A percentile compares a stretch with the other conserved stretches of the same genome.
These are phyloP conservation scores for Macaria notata DNA, from an alignment of 2,888 invertebrate species.

Conservation along the genomic window DNA sequence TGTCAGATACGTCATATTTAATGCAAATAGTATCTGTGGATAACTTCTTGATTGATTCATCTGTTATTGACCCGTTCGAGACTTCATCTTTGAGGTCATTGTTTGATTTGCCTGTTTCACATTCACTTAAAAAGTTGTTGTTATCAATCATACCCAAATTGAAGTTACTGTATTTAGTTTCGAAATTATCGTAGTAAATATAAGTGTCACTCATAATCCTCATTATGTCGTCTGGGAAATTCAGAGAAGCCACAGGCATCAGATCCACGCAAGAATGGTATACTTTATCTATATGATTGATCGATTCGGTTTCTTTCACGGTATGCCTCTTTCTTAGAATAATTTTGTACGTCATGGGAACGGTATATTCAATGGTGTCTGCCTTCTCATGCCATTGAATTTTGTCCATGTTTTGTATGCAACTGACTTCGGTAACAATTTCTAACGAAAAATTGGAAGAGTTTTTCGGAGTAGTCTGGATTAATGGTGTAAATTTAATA, in stretches of 20 bases:
- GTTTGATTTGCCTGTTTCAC: no score
- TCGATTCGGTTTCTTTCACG: slow-evolving; percentile 13
- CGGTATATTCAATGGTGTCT: slow-evolving; percentile 54
- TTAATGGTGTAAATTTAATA: slow-evolving; percentile 61
- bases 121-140: no score
- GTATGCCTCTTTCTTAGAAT: slow-evolving; percentile 49
- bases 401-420: slow-evolving; percentile 59
- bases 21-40: no score
- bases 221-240: slow-evolving; percentile 41
- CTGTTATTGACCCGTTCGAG: no score
- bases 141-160: no score
- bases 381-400: slow-evolving; percentile 55
- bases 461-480: slow-evolving; percentile 45
- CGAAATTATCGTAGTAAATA: slow-evolving; percentile 27
- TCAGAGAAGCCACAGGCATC: slow-evolving; percentile 20
- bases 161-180: no score
- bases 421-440: slow-evolving; percentile 63
- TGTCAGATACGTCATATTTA: no score
- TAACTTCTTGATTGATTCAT: no score
- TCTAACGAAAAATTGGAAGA: slow-evolving; percentile 58
- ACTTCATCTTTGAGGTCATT: no score
- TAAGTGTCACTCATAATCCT: slow-evolving; percentile 58
- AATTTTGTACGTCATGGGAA: slow-evolving; percentile 69
- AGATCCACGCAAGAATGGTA: slow-evolving; percentile 73
- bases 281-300: slow-evolving; percentile 39